Conservation (phyloP, 2,888 invertebrate species). For the Lochmaea crataegi region DNA sequence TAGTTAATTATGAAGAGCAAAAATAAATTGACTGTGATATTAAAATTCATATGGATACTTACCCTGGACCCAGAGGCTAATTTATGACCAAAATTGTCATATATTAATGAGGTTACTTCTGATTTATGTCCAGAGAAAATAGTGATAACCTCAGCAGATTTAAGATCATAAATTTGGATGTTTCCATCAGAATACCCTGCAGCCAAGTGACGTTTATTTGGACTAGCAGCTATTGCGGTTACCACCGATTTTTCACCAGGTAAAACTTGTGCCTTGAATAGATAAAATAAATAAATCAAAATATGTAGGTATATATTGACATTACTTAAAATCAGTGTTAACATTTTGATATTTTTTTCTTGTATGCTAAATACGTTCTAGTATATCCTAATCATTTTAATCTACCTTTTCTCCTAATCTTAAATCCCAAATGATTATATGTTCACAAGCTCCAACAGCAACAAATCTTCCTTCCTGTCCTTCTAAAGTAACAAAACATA, state of each 20-base stretch:
- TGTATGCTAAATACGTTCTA: background rate
- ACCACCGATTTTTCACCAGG: slow-evolving; percentile 85
- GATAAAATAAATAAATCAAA: slow-evolving; percentile 31
- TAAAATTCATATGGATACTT: slow-evolving; percentile 20
- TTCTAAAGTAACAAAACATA: slow-evolving; percentile 81
- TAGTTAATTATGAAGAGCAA: background rate
- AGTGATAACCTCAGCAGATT: slow-evolving; percentile 77
- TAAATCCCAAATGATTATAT: slow-evolving; percentile 95
- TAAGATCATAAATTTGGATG: slow-evolving; percentile 84
- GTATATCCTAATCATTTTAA: slow-evolving; percentile 14
- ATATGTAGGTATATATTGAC: too few relatives aligned
- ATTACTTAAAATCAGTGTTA: background rate
- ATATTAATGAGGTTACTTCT: slow-evolving; percentile 84
- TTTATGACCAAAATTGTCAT: slow-evolving; percentile 85
- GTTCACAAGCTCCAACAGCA: slow-evolving; percentile 93
- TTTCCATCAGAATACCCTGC: slow-evolving; percentile 93
- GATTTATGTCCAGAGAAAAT: slow-evolving; percentile 88
- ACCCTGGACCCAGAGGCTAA: slow-evolving; percentile 92
- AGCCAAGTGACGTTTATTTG: slow-evolving; percentile 83
- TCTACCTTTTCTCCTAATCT: slow-evolving; percentile 83
- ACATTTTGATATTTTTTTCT: background rate
- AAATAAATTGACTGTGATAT: slow-evolving; percentile 12
- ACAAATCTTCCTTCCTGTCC: slow-evolving; percentile 85
- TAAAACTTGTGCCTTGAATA: slow-evolving; percentile 77
- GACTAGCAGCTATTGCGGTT: slow-evolving; percentile 80